phyloP scores from a whole-genome alignment of 1,140 invertebrate species.

The Teleopsis dalmanni region DNA sequence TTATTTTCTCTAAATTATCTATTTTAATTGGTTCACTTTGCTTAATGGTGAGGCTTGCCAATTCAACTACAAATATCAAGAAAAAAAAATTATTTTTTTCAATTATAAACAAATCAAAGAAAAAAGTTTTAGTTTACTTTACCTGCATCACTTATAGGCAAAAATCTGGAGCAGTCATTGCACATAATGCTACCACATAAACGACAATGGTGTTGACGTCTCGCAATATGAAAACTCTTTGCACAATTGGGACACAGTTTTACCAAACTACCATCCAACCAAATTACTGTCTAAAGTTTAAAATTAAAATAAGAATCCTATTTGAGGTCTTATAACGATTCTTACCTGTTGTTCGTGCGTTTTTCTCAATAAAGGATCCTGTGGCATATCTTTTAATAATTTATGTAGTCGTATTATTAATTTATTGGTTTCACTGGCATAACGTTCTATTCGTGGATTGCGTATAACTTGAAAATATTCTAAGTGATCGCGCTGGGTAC shows the following conservation, averaged over 20 bases:
- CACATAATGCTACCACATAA: conserved; percentile 95
- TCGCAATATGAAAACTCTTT: conserved; percentile 74
- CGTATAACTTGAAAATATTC: conserved; percentile 72
- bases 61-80: conserved; percentile 21
- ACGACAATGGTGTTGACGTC: conserved; percentile 91
- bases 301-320: background rate
- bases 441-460: conserved; percentile 70
- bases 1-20: conserved; percentile 16
- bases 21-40: conserved; percentile 18
- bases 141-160: conserved; percentile 78
- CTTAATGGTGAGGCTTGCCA: conserved; percentile 31
- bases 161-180: conserved; percentile 83
- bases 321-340: background rate
- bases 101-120: background rate
- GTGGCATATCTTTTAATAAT: conserved; percentile 73
- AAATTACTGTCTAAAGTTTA: conserved; percentile 65
- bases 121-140: conserved; percentile 37
- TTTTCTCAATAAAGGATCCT: conserved; percentile 74
- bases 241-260: conserved; percentile 87
- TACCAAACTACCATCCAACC: conserved; percentile 87
- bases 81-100: background rate
- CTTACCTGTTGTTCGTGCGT: conserved; percentile 59
- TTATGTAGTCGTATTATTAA: conserved; percentile 89
- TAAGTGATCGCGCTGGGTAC: conserved; percentile 60
- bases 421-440: conserved; percentile 92